phyloP scores from a whole-genome alignment of 2,888 invertebrate species.

The Athrips mouffetella region DNA sequence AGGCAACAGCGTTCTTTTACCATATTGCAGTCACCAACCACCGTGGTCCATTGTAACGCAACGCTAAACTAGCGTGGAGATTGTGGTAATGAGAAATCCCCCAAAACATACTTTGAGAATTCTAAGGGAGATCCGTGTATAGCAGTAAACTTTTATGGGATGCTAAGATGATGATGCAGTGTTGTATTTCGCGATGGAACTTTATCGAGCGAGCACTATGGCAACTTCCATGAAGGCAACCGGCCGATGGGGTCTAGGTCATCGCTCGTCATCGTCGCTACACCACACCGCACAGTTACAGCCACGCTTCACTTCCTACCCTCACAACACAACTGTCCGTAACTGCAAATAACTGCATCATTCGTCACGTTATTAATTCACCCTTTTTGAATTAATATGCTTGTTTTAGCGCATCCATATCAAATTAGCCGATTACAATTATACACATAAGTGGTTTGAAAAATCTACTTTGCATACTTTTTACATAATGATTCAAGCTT shows the following conservation, averaged over 20 bases:
- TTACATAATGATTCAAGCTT: conserved; percentile 2
- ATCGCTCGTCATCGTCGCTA: conserved; percentile 28
- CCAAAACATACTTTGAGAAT: too few relatives aligned
- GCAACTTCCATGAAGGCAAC: too few relatives aligned
- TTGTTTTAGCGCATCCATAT: not conserved
- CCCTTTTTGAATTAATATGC: not conserved
- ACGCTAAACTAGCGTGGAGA: too few relatives aligned
- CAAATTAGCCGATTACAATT: not conserved
- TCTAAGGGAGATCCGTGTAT: too few relatives aligned
- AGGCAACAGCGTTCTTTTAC: too few relatives aligned
- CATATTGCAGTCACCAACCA: too few relatives aligned
- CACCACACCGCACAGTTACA: conserved; percentile 44
- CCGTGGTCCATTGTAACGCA: too few relatives aligned
- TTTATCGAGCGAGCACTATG: too few relatives aligned
- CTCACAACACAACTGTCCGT: conserved; percentile 36
- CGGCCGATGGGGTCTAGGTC: not conserved
- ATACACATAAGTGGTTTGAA: not conserved
- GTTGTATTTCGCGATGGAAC: too few relatives aligned
- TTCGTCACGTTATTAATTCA: conserved; percentile 1
- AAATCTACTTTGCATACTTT: not conserved
- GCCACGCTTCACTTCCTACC: conserved; percentile 58
- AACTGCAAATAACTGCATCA: conserved; percentile 1
- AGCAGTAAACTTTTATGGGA: too few relatives aligned
- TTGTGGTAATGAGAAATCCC: too few relatives aligned
- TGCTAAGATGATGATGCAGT: too few relatives aligned